Base-by-base conservation (phyloP, 2,113 vertebrate genomes). In the Fregetta grallaria region DNA sequence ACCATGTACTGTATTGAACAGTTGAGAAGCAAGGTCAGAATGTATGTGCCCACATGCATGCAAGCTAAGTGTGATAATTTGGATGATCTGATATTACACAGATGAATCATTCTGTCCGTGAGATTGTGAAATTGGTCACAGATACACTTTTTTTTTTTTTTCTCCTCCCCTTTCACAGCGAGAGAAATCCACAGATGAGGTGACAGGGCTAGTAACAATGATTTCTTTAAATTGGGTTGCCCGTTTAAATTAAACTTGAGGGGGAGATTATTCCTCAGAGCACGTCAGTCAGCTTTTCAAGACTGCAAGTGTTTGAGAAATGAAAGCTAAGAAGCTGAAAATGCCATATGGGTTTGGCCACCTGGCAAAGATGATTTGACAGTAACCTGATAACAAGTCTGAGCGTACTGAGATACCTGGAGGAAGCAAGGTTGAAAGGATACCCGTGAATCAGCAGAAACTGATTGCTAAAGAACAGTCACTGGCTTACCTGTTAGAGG, bases 101-200 rank as follows among this genome's bases (percentile, higher is more conserved):
- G 50, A 80, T 96, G 88, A 96, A 86, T 96, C 91, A 91, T 91
- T 89, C 79, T 71, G 52, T 59, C 83, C 1, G 0, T 53, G 68
- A 92, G 59, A 94, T 66, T 90, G 72, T 92, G 59, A 88, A 83
- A 80, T 86, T 66, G 26, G 72, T 91, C 86, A 83, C 45, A 61
- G 82, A 86, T 66, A 61, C 36, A 11, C 26, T 7, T 70, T 65
- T 0, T 44, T 83, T 13, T 17, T 42, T 45, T 45, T 18, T 45
- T 45, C 16, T 5, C 3, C 16, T 52, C 9, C 44, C 13, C 14
- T 79, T 95, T 79, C 52, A 59, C 40, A 65, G 55, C 0, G 2
- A 78, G 45, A 74, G 67, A 84, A 95, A 78, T 66, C 65, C 25
- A 26, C 20, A 67, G 34, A 56, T 81, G 59, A 52, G 62, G 56